These are phyloP conservation scores for Serranus cabrilla DNA, from an alignment of 2,797 vertebrate genomes.

Conservation along the genomic window DNA sequence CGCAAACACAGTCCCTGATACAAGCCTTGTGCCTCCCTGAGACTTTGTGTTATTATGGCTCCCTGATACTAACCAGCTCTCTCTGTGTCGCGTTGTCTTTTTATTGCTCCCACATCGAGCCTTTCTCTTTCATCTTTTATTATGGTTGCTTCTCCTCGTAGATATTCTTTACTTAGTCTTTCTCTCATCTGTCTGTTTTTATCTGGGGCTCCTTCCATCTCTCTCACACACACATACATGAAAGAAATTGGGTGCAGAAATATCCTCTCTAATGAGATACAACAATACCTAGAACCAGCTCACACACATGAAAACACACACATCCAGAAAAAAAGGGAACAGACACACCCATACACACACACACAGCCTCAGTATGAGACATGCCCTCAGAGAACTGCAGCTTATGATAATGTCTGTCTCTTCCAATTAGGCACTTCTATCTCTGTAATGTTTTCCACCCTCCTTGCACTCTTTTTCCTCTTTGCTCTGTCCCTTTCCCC, in stretches of 20 bases:
- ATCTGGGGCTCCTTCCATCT: slow-evolving; percentile 47
- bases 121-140: slow-evolving; percentile 66
- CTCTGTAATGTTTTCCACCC: slow-evolving; percentile 74
- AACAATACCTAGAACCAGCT: slow-evolving; percentile 45
- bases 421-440: slow-evolving; percentile 69
- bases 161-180: slow-evolving; percentile 48
- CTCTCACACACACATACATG: slow-evolving; percentile 8
- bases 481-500: slow-evolving; percentile 30
- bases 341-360: slow-evolving; percentile 14
- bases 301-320: slow-evolving; percentile 11
- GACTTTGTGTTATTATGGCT: slow-evolving; percentile 49
- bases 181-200: slow-evolving; percentile 54
- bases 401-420: slow-evolving; percentile 69
- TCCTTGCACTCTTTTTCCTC: slow-evolving; percentile 39
- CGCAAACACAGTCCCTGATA: slow-evolving; percentile 28
- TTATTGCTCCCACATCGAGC: slow-evolving; percentile 49
- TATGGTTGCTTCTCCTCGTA: slow-evolving; percentile 43
- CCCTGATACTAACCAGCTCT: slow-evolving; percentile 64
- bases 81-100: slow-evolving; percentile 45
- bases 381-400: slow-evolving; percentile 49
- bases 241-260: slow-evolving; percentile 50
- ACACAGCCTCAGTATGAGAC: slow-evolving; percentile 29
- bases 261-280: slow-evolving; percentile 56
- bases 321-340: neutral
- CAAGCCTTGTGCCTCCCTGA: slow-evolving; percentile 39